Evolutionary conservation across 1,140 invertebrate species (phyloP), one percentile per base, ranked within the genome.

Genomic region (Heliconius himera): DNA sequence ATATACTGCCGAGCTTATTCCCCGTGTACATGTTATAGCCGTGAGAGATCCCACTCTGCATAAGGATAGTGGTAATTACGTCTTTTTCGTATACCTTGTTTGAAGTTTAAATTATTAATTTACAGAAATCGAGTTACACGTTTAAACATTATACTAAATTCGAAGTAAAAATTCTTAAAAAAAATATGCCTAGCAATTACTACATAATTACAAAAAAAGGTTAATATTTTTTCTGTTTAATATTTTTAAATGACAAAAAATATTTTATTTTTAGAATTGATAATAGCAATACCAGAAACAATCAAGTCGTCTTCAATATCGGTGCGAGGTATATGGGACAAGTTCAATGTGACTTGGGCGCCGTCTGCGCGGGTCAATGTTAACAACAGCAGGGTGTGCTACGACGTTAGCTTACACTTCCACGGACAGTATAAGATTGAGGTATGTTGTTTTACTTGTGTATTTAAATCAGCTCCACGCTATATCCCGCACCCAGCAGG

Each of bases 341-440:
- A 95, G 33, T 98, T 98, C 84, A 97, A 96, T 56, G 96, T 99
- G n/a, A 96, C 95, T 1, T 99, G 98, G 98, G 91, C 96, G 16
- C 96, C 97, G 0, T 96, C 97, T 0, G 92, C 91, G 0, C 96
- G 96, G 78, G 96, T 97, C 3, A 99, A 98, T 82, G 96, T 97
- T 0, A 98, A 98, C 83, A 97, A 97, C 85, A 97, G 97, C 36
- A 95, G 95, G 13, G 96, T 99, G 0, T 97, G 97, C 84, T 99
- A 99, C 87, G 97, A 98, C 90, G 95, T 98, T 33, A 97, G 96
- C 86, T 95, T 98, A 60, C 95, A 96, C 72, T 94, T 93, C 74
- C 82, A 88, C 4, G 89, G 89, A 18, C 89, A 90, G 51, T 80
- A 89, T 38, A 93, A 91, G 51, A 91, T 94, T 78, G 93, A 95